Percentiles rank a stretch among this genome's conserved stretches.
These are phyloP conservation scores for Acanthochromis polyacanthus DNA, from an alignment of 2,113 vertebrate genomes.

Conservation along the genomic window DNA sequence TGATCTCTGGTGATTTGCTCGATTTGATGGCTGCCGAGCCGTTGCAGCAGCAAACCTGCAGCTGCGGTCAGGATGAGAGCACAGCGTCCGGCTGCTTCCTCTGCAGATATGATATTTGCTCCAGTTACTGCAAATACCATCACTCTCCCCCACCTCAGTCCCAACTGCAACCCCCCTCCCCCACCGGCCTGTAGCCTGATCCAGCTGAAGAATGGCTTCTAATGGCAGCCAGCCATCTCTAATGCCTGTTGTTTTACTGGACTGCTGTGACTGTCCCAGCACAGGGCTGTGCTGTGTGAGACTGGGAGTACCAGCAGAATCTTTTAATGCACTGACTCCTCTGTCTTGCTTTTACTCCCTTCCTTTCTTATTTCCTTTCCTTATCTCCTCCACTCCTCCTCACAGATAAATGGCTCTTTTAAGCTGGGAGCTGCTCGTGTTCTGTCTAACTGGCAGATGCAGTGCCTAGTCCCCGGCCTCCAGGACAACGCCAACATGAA, in stretches of 20 bases:
- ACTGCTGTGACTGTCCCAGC: slow-evolving; percentile 26
- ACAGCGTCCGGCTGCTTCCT: slow-evolving; percentile 57
- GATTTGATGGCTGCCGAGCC: not conserved
- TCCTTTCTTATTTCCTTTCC: not conserved
- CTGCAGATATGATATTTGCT: slow-evolving; percentile 77
- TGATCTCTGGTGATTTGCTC: not conserved
- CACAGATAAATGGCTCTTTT: slow-evolving; percentile 97
- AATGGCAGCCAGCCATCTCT: slow-evolving; percentile 61
- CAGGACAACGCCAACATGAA: slow-evolving; percentile 99
- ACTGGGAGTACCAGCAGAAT: slow-evolving; percentile 14
- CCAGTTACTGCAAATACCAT: slow-evolving; percentile 76
- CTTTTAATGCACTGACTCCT: slow-evolving; percentile 3
- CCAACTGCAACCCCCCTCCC: slow-evolving; percentile 30
- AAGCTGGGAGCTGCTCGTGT: slow-evolving; percentile 94
- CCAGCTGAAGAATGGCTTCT: slow-evolving; percentile 78
- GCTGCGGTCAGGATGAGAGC: slow-evolving; percentile 34
- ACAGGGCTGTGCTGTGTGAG: not conserved
- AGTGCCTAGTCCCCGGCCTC: slow-evolving; percentile 96
- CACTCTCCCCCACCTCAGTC: slow-evolving; percentile 24
- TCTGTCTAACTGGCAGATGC: slow-evolving; percentile 94
- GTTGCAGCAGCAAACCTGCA: slow-evolving; percentile 19
- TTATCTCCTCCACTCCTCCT: slow-evolving; percentile 3
- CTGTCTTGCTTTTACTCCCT: not conserved
- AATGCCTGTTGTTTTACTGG: slow-evolving; percentile 63
- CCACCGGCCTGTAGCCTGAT: slow-evolving; percentile 69